Conservation (phyloP, 2,113 vertebrate genomes). For the Gavia stellata region DNA sequence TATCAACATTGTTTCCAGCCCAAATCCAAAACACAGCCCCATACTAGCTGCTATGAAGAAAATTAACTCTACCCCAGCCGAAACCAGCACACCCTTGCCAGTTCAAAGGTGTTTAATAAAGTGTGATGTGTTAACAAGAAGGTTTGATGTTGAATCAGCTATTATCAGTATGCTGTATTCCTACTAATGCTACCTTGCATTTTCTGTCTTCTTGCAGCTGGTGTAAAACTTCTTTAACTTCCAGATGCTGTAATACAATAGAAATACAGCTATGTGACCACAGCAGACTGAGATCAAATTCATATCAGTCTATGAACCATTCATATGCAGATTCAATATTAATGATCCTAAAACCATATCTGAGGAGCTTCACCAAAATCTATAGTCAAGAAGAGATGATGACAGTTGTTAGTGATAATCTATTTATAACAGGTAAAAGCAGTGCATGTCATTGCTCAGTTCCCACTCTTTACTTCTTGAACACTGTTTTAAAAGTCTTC, state of each 20-base stretch:
- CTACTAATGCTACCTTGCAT: not conserved
- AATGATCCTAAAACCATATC: not conserved
- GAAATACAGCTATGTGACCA: not conserved
- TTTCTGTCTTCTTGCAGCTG: not conserved
- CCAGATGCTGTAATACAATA: not conserved
- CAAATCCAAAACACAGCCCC: too few species aligned
- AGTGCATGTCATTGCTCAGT: not conserved
- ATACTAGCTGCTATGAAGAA: too few species aligned
- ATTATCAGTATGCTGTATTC: not conserved
- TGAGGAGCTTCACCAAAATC: not conserved
- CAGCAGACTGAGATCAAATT: not conserved
- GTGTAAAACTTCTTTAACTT: not conserved
- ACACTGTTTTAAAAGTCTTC: not conserved
- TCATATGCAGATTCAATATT: not conserved
- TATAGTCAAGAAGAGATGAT: not conserved
- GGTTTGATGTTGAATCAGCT: not conserved
- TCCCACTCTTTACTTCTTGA: not conserved
- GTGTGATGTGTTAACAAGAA: not conserved
- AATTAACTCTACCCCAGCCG: too few species aligned
- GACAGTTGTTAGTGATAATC: not conserved
- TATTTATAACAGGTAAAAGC: not conserved
- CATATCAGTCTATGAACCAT: not conserved
- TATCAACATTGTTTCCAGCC: too few species aligned
- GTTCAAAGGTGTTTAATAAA: not conserved
- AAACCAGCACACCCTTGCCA: not conserved